Evolutionary conservation across 2,797 vertebrate species (phyloP), one percentile per base, ranked within the genome.

Genomic region (Argentina silus): DNA sequence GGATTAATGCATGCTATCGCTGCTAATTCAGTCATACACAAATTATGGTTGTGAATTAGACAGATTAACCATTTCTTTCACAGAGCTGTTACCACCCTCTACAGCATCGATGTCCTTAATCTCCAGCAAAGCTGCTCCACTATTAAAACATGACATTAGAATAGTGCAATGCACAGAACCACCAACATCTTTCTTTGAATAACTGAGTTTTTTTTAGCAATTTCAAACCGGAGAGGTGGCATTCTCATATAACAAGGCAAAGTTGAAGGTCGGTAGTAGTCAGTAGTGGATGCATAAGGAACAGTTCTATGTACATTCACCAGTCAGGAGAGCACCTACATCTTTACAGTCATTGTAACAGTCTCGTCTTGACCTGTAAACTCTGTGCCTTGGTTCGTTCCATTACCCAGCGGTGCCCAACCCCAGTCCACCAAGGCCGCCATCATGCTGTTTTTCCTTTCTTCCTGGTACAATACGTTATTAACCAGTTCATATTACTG

Each of bases 221-320:
- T 15, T 17, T 17, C 9, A 56, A 56, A 56, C 19, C n/a, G 17
- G 17, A 19, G 17, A 56, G 2, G 17, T 56, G 55, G 17, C 19
- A 27, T 23, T 11, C 21, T 59, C 8, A 11, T 9, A 59, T 59
- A 12, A 59, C 21, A 23, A 23, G 56, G 19, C 55, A 19, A 56
- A 56, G 55, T 21, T 57, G 9, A 57, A 21, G 55, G 17, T 21
- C 6, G 21, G 55, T 57, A 57, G n/a, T 11, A 67, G 75, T 51
- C 66, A 44, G 36, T 62, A 73, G 50, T 45, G 21, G 55, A 75
- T 77, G 80, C 64, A 67, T 53, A 17, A 59, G 56, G 11, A 53
- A 59, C 14, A 74, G 72, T 57, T 75, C 66, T 66, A 76, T 72
- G 55, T 85, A 79, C 73, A 84, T 81, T 82, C 69, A 78, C 67